Evolutionary conservation across 2,888 invertebrate genomes (phyloP).

Genomic region (Alloplasta piceator): DNA sequence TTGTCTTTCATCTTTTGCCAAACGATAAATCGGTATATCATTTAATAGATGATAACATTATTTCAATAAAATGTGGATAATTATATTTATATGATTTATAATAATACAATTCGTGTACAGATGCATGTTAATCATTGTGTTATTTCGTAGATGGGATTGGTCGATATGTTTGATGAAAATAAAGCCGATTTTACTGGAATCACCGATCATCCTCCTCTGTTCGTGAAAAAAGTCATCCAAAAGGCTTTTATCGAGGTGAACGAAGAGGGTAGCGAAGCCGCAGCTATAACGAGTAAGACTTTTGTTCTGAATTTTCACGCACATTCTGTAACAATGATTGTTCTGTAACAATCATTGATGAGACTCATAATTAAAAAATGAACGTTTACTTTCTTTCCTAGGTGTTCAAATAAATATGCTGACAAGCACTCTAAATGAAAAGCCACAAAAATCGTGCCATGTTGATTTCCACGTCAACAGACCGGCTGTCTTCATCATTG

Average conservation of each 20-base stretch:
- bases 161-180: conserved; percentile 85
- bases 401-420: too few relatives aligned
- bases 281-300: conserved; percentile 91
- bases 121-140: neutral
- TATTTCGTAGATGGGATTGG: conserved; percentile 87
- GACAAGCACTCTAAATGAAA: too few relatives aligned
- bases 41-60: neutral
- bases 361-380: too few relatives aligned
- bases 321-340: too few relatives aligned
- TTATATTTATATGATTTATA: neutral
- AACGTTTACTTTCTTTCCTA: too few relatives aligned
- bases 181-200: conserved; percentile 87
- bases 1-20: neutral
- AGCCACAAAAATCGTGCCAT: too few relatives aligned
- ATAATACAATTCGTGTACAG: neutral
- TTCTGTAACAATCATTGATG: too few relatives aligned
- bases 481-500: too few relatives aligned
- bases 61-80: neutral
- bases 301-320: too few relatives aligned
- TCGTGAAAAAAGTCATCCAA: conserved; percentile 89
- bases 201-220: conserved; percentile 84
- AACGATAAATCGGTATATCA: neutral
- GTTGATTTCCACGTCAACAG: too few relatives aligned
- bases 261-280: conserved; percentile 92
- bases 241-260: conserved; percentile 92